Evolutionary conservation across 1,140 invertebrate species (phyloP), one percentile per base, ranked within the genome.

Genomic region (Harpegnathos saltator): DNA sequence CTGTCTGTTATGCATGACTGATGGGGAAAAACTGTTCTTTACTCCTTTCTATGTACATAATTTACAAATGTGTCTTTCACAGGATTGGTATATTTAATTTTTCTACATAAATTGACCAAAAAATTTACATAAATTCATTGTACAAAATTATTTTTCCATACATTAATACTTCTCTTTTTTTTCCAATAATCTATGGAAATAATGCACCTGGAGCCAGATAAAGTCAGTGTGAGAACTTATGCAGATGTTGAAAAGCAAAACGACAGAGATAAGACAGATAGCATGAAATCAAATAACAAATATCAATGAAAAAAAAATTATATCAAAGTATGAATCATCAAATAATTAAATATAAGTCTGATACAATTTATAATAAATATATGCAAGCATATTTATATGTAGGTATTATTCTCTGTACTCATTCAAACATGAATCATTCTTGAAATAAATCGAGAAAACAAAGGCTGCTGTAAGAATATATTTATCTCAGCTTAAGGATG

Each of bases 1-100:
- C 85, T 85, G 92, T 87, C 85, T 85, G 92, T 92, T 90, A 92
- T 89, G 92, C 92, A 90, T 92, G 92, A 87, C 89, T 90, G 92
- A 78, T 89, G 83, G 88, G 86, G 72, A 80, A 22, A 71, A 68
- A 90, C 86, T 89, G 74, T 85, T 91, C 88, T 89, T 80, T 81
- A 82, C 66, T 86, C 75, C 83, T 90, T 89, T 78, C 83, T 85
- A 81, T 85, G 72, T 84, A 52, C 24, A 85, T 44, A 65, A 29
- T 59, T n/a, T 24, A 59, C 56, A 17, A 58, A 26, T 4, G 9
- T 66, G 11, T 74, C 62, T 22, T 15, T n/a, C n/a, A 17, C 22
- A 7, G 38, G 3, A 44, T 44, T 44, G 38, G 24, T 59, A 15
- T 61, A 61, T 52, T 56, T 50, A 54, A 24, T 5, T 48, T 72